These are phyloP conservation scores for Galeopsomyia nigrocyanea DNA, from an alignment of 2,888 invertebrate species.

Conservation along the genomic window DNA sequence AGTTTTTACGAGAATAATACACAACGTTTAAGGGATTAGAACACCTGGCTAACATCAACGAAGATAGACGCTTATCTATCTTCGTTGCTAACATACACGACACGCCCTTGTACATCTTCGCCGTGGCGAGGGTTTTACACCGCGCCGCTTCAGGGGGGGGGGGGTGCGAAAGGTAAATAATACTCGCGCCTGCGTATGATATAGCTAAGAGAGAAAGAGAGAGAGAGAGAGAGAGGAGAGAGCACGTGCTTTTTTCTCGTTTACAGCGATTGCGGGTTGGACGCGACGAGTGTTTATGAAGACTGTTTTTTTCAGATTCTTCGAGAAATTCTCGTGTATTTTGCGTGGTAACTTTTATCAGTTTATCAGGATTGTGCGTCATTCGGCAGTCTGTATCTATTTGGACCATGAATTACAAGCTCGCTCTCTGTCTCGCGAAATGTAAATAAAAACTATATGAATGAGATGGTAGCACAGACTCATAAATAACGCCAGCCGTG, in stretches of 20 bases:
- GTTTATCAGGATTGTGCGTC: no score
- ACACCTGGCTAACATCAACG: conserved; percentile 59
- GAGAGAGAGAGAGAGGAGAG: neutral
- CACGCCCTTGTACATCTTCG: conserved; percentile 57
- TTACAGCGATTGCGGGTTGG: neutral
- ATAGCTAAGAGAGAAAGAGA: neutral
- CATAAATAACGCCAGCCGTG: conserved; percentile 61
- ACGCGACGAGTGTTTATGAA: conserved; percentile 25
- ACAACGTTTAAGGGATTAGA: conserved; percentile 68
- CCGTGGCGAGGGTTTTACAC: conserved; percentile 50
- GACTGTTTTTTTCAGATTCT: conserved; percentile 11
- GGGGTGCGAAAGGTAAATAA: conserved; percentile 34
- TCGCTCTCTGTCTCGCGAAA: conserved; percentile 49
- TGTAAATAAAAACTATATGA: conserved; percentile 60
- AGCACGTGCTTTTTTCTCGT: conserved; percentile 26
- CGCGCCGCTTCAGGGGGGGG: neutral
- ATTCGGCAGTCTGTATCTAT: no score
- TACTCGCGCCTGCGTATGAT: conserved; percentile 4
- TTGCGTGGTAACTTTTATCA: conserved; percentile 3
- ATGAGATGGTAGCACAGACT: conserved; percentile 63
- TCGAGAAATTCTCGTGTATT: neutral
- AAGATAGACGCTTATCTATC: conserved; percentile 48
- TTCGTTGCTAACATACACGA: conserved; percentile 20
- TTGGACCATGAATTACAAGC: conserved; percentile 22
- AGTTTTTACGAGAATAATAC: conserved; percentile 69